Evolutionary conservation across 53 echinoderm and acorn worm genomes (phyloP).

Genomic region (Glandiceps talaboti): DNA sequence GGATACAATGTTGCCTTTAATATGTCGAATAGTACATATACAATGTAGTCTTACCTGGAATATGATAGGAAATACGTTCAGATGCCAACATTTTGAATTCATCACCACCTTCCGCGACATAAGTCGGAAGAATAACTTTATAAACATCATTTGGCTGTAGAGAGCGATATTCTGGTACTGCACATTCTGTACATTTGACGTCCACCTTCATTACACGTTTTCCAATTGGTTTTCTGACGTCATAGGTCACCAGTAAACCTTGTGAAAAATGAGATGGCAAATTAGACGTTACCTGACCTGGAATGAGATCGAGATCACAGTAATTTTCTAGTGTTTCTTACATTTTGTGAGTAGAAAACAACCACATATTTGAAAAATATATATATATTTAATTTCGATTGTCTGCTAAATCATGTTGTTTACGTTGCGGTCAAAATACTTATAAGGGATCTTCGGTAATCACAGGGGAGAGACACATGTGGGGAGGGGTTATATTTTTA

Average conservation of each 20-base stretch:
- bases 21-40: not conserved
- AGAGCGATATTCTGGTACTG: slow-evolving; percentile 47
- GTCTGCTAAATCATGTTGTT: too few species aligned
- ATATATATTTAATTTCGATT: too few species aligned
- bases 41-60: not conserved
- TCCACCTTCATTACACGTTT: slow-evolving; percentile 35
- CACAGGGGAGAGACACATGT: too few species aligned
- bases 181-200: slow-evolving; percentile 59
- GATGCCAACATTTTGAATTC: slow-evolving; percentile 40
- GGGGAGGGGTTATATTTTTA: too few species aligned
- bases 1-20: not conserved
- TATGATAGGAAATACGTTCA: not conserved
- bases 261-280: not conserved
- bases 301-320: too few species aligned
- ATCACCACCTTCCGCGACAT: slow-evolving; percentile 56
- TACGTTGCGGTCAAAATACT: too few species aligned
- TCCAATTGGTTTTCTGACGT: slow-evolving; percentile 18
- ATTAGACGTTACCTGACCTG: too few species aligned
- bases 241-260: slow-evolving; percentile 63
- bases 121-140: slow-evolving; percentile 41
- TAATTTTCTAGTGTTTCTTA: too few species aligned
- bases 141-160: slow-evolving; percentile 40
- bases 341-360: too few species aligned
- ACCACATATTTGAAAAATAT: too few species aligned
- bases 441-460: too few species aligned